Evolutionary conservation across 2,888 invertebrate species (phyloP), one percentile per base, ranked within the genome.

Genomic region (Luperina nickerlii): DNA sequence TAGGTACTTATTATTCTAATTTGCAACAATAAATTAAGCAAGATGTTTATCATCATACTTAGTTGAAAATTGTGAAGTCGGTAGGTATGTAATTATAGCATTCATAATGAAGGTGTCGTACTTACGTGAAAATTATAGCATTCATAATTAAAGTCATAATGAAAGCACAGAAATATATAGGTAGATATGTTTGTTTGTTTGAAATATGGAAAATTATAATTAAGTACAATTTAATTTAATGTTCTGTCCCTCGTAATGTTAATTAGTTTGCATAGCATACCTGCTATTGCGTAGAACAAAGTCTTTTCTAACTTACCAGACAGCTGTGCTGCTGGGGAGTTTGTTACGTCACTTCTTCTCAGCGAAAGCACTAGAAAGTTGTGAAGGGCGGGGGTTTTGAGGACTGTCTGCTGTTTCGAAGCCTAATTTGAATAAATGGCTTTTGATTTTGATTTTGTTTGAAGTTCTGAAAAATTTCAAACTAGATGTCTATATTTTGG

Each of bases 31-130:
- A 38, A 38, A 38, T 38, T 38, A 38, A 38, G 38, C 3, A 38
- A 38, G 38, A 38, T 38, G 38, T 38, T 38, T 38, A 38, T 6
- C 38, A 7, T 38, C 38, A 38, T 38, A 38, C 48, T 48, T 48
- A 62, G 13, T 74, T 65, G 13, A 68, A 54, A 68, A 62, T 42
- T 27, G 65, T 54, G 60, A 62, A 83, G n/a, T 75, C n/a, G 20
- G 51, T 60, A 38, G 13, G 8, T 38, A 20, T 0, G 3, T n/a
- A 8, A 1, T 18, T 24, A 45, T 27, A 54, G 7, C 15, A 54
- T 45, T n/a, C 18, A 7, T 45, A 54, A 32, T 69, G 4, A 54
- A 80, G 24, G 24, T 80, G 51, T 24, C 45, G 1, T 45, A 38
- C 0, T 38, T 38, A 45, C 9, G 45, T 45, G 45, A 45, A 45